These are phyloP conservation scores for Salvelinus sp. DNA, from an alignment of 2,113 vertebrate species.

Conservation along the genomic window DNA sequence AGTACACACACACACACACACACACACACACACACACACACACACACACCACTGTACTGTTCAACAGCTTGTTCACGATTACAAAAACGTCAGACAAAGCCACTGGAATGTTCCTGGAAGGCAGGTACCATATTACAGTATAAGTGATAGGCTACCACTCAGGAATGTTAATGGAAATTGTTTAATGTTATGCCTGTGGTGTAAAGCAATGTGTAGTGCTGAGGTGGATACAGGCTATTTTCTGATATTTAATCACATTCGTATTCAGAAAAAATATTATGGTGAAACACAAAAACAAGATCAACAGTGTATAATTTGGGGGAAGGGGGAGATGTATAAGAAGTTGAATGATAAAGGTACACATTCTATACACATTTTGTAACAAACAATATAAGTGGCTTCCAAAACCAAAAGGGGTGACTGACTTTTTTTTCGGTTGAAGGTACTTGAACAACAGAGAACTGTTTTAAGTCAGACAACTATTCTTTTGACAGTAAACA, in stretches of 20 bases:
- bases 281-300: conserved; percentile 3
- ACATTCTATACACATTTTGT: too few relatives aligned
- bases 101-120: conserved; percentile 41
- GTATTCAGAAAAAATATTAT: background rate
- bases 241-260: conserved; percentile 15
- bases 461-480: too few relatives aligned
- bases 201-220: conserved; percentile 25
- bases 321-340: too few relatives aligned
- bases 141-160: conserved; percentile 25
- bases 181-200: conserved; percentile 39
- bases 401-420: too few relatives aligned
- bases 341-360: too few relatives aligned
- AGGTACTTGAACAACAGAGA: too few relatives aligned
- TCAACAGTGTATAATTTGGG: background rate
- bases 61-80: conserved; percentile 19
- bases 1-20: conserved; percentile 16
- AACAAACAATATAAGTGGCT: too few relatives aligned
- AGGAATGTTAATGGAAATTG: conserved; percentile 48
- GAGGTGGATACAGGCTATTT: conserved; percentile 21
- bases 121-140: conserved; percentile 27
- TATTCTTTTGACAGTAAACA: too few relatives aligned
- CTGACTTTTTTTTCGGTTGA: too few relatives aligned
- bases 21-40: background rate
- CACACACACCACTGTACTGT: background rate
- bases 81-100: conserved; percentile 28